Base-by-base conservation (phyloP, 2,888 invertebrate genomes). In the Pollenia griseotomentosa region DNA sequence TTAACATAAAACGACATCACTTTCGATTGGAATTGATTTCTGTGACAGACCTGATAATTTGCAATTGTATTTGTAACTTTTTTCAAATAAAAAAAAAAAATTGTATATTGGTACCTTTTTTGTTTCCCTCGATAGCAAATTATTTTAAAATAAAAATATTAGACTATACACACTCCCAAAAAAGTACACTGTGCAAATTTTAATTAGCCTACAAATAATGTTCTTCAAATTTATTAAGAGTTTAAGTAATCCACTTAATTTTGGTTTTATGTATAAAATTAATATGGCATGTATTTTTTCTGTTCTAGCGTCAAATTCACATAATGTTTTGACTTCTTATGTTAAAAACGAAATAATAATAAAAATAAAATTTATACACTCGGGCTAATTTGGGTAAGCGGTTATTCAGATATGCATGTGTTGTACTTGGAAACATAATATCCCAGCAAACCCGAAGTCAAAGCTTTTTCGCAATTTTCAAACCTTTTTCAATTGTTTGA, bases 201-300 rank as follows among this genome's bases (percentile, higher is more conserved):
- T 23, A 23, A 23, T 44, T 48, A 23, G 3, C 6, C 2, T 14
- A 59, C 33, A 59, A 48, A 66, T 66, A 66, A 66, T 33, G 46
- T 48, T 19, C 11, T 53, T 53, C 16, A 53, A 40, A 70, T 40
- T 70, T 53, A 70, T 70, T 70, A 53, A 53, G 48, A 48, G 65
- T 65, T 46, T 23, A 23, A 65, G 7, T 12, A 46, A 46, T 48
- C 23, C 66, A 48, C 66, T 48, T 48, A 19, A 66, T 48, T 40
- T 40, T 53, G 53, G 33, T 66, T 2, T 19, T 19, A 1, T 19
- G 1, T 2, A 23, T 23, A 23, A 2, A 23, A 23, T 48, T 48
- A 59, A 48, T 73, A 48, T 16, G 59, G 59, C 59, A 59, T 48
- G 7, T n/a, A 48, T 48, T 48, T 59, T 59, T 55, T 59, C 57